phyloP scores from a whole-genome alignment of 53 echinoderm and acorn worm species.

The Apostichopus leukothele region DNA sequence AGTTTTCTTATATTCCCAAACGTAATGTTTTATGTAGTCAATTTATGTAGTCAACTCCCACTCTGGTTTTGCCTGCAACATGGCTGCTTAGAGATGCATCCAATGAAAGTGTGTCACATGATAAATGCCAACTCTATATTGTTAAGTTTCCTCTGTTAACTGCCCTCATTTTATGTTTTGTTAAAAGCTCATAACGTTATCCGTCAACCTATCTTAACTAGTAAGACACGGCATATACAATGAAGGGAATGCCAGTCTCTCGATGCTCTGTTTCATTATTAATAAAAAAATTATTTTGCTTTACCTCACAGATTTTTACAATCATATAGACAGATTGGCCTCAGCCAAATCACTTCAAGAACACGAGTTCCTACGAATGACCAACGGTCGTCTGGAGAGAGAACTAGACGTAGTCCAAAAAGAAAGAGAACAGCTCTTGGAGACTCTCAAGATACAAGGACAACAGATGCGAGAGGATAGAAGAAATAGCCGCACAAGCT shows the following conservation, averaged over 20 bases:
- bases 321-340: constrained; percentile 56
- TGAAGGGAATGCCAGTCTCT: neutral
- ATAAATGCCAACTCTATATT: too few relatives aligned
- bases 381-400: constrained; percentile 73
- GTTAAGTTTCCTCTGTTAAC: too few relatives aligned
- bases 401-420: constrained; percentile 78
- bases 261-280: neutral
- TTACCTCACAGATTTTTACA: constrained; percentile 51
- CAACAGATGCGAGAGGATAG: constrained; percentile 61
- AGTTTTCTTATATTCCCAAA: too few relatives aligned
- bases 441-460: constrained; percentile 72
- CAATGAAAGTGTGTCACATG: too few relatives aligned
- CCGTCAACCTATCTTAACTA: too few relatives aligned
- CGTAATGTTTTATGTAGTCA: too few relatives aligned
- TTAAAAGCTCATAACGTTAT: too few relatives aligned
- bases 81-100: too few relatives aligned
- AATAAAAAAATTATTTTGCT: neutral
- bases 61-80: too few relatives aligned
- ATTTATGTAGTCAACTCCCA: too few relatives aligned
- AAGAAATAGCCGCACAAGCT: neutral
- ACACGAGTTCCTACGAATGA: constrained; percentile 68
- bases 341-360: constrained; percentile 48
- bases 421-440: constrained; percentile 79
- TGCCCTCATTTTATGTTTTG: too few relatives aligned
- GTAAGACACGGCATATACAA: too few relatives aligned